Evolutionary conservation across 1,140 invertebrate species (phyloP), one percentile per base, ranked within the genome.

Genomic region (Aphis gossypii): DNA sequence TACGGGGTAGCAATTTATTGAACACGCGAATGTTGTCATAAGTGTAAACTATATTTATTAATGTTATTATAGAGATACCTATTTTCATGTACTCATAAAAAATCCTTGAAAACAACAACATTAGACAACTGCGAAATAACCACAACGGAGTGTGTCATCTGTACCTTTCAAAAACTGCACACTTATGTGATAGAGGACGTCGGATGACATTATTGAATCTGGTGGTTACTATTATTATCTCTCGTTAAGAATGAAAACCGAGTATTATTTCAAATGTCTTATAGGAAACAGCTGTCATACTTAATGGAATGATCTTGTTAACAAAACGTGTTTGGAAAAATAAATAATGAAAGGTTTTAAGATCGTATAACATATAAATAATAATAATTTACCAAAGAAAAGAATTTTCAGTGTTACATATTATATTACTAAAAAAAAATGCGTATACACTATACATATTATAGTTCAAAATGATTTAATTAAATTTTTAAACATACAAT

Each of bases 21-120:
- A 7, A 41, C 48, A 56, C 35, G 35, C n/a, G 48, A 87, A 35
- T 21, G 30, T 87, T 38, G 88, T 56, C 88, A 38, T 14, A 56
- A 35, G 88, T 41, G 88, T 89, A 38, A 56, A 56, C 88, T 38
- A 54, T 56, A 89, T 89, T 89, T 89, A 89, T 89, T 89, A 89
- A 41, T 25, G 88, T 56, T 38, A 23, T n/a, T 41, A 51, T 35
- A 9, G 88, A 54, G 35, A 9, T 89, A 35, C 25, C 11, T 87
- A 87, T 87, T 38, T 68, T 25, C 41, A 46, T 87, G 44, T 5
- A 30, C 30, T 35, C 46, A n/a, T 48, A 30, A 21, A 44, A 21
- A 48, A 54, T 35, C 46, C 35, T 54, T n/a, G 48, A 54, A 56
- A 89, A 89, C 88, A 89, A 89, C 35, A 48, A 38, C 88, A 56